phyloP scores from a whole-genome alignment of 2,113 vertebrate genomes.

The Rallus limicola region DNA sequence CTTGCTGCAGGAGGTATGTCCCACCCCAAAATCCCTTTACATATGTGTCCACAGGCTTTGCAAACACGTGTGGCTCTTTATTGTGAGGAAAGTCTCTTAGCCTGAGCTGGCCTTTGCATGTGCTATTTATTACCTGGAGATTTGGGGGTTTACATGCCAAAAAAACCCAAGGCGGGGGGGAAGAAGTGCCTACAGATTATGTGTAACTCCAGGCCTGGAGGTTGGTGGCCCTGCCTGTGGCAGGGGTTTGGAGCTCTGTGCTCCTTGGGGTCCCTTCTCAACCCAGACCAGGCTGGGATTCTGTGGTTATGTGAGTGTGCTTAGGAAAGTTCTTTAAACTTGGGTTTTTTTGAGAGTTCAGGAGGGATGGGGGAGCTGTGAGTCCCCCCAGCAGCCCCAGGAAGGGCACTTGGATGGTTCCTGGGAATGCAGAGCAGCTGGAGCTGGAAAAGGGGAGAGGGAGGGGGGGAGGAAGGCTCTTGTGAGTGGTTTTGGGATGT shows the following conservation, averaged over 20 bases:
- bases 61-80: neutral
- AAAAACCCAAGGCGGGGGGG: neutral
- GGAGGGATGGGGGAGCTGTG: neutral
- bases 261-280: too few relatives aligned
- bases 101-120: neutral
- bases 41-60: accelerated
- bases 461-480: neutral
- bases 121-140: neutral
- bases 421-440: neutral
- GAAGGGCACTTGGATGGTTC: neutral
- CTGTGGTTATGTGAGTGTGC: accelerated
- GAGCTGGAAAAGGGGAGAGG: neutral
- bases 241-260: too few relatives aligned
- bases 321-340: neutral
- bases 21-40: accelerated
- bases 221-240: too few relatives aligned
- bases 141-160: neutral
- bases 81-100: neutral
- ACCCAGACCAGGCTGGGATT: too few relatives aligned
- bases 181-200: too few relatives aligned
- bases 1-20: conserved; percentile 77
- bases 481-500: accelerated
- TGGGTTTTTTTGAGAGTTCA: neutral
- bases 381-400: neutral
- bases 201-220: too few relatives aligned